phyloP scores from a whole-genome alignment of 2,113 vertebrate genomes.

The Sylvilagus bachmani region DNA sequence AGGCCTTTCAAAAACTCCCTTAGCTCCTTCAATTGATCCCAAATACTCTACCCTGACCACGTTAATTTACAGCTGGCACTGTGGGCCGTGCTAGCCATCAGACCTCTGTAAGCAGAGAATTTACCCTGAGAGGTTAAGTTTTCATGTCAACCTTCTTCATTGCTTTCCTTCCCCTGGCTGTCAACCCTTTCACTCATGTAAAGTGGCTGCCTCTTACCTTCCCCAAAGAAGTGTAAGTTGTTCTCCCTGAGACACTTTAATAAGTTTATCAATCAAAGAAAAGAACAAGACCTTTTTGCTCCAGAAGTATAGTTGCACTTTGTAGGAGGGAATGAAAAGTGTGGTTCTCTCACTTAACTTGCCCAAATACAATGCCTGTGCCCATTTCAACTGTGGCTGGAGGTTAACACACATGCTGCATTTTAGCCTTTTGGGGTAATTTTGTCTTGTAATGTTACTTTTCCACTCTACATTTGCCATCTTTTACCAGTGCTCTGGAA shows the following conservation, averaged over 20 bases:
- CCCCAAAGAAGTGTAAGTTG: conserved; percentile 50
- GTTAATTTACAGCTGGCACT: background rate
- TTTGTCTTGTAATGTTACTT: conserved; percentile 58
- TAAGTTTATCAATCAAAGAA: conserved; percentile 56
- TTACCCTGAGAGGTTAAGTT: conserved; percentile 44
- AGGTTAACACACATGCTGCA: background rate
- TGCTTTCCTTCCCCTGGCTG: conserved; percentile 9
- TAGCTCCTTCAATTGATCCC: background rate
- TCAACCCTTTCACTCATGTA: conserved; percentile 51
- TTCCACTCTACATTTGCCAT: conserved; percentile 45
- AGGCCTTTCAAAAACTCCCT: background rate
- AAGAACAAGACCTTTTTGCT: conserved; percentile 35
- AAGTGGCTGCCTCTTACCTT: conserved; percentile 20
- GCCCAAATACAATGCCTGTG: conserved; percentile 34
- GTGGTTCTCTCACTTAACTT: conserved; percentile 37
- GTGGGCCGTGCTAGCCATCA: background rate
- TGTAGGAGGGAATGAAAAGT: background rate
- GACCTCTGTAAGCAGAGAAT: conserved; percentile 6
- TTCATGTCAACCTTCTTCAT: conserved; percentile 38
- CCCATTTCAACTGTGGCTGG: background rate
- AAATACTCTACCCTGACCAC: background rate
- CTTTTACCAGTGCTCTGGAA: conserved; percentile 3
- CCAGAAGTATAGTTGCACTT: conserved; percentile 52
- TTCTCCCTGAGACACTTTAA: conserved; percentile 29
- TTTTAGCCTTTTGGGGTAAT: conserved; percentile 32